Conservation (phyloP, 2,113 vertebrate species). For the Origma solitaria region DNA sequence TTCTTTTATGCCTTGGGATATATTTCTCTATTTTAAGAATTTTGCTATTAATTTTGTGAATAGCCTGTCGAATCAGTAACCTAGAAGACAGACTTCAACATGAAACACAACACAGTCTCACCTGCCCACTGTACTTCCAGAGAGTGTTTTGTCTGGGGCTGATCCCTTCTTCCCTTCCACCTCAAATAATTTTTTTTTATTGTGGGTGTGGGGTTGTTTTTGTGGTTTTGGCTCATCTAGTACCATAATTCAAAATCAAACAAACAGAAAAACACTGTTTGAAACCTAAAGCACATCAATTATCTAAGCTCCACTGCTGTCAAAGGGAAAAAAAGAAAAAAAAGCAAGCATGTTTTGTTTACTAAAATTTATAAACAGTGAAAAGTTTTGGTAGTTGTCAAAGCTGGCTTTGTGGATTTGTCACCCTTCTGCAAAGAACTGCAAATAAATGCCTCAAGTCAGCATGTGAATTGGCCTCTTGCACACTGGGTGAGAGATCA, state of each 20-base stretch:
- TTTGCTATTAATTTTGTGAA: neutral
- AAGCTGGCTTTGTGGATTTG: neutral
- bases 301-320: neutral
- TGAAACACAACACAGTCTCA: neutral
- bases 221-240: neutral
- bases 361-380: neutral
- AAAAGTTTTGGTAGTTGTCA: neutral
- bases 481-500: neutral
- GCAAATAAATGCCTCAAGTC: neutral
- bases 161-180: neutral
- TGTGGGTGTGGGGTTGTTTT: neutral
- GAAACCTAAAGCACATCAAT: neutral
- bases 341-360: fast-evolving
- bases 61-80: neutral
- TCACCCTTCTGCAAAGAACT: neutral
- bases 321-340: neutral
- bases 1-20: neutral
- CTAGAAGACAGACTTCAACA: neutral
- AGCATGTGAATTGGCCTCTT: neutral
- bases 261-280: neutral
- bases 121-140: neutral
- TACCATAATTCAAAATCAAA: neutral
- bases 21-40: neutral
- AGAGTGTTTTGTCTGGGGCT: neutral
- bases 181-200: neutral